Base-by-base conservation (phyloP, 2,797 vertebrate genomes). In the Schizopygopsis malacanthus region DNA sequence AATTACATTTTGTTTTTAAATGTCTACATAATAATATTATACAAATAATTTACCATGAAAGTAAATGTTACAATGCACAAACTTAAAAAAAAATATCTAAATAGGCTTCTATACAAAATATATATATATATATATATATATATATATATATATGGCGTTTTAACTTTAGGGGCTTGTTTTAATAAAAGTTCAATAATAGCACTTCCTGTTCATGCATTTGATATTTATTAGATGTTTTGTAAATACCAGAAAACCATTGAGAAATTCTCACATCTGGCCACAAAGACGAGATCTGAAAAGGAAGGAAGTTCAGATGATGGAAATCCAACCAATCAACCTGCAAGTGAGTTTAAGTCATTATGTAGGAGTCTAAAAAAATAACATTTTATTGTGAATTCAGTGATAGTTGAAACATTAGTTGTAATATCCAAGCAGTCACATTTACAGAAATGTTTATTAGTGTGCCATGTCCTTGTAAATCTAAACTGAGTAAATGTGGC, bases 211-310 rank as follows among this genome's bases (percentile, higher is more conserved):
- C 5, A 47, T 70, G 37, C 33, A 20, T 39, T 61, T 20, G 52
- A 16, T 10, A 20, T 73, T 28, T 45, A 80, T 45, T 12, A 22
- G 4, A 72, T 2, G 18, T 71, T 54, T 78, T 90, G 59, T 86
- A n/a, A 82, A 80, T 10, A 10, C 81, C 86, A 97, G 96, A 95
- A 96, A 84, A 94, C 95, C 0, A 95, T 96, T 94, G 95, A 97
- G 87, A 96, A 95, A 63, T 91, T 96, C 12, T 96, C 95, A 1
- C 95, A 95, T 93, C 87, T 95, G 37, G 94, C 94, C 8, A 67
- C 79, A 22, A 84, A 69, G 0, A 93, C 93, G 4, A 25, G 18
- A 43, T 37, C 67, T 47, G 69, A 71, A 43, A 65, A 75, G 45
- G n/a, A 86, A 77, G 56, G 33, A 56, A 56, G 45, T 52, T 33